phyloP scores from a whole-genome alignment of 2,113 vertebrate genomes.

The Petroica traversi region DNA sequence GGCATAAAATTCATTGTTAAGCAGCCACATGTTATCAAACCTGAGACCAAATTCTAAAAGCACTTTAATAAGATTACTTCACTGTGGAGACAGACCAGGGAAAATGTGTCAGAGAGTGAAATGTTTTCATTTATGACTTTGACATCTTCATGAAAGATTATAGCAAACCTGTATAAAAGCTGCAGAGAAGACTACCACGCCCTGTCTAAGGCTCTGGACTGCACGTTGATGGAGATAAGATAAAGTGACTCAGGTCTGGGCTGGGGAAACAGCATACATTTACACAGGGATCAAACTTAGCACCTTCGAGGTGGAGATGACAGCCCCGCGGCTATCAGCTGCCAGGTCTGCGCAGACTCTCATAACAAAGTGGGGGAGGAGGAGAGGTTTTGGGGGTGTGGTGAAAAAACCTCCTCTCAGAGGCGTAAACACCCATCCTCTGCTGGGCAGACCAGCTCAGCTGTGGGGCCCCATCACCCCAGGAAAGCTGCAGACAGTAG shows the following conservation, averaged over 20 bases:
- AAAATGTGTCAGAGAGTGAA: fast-evolving
- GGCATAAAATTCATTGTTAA: background rate
- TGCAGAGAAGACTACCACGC: background rate
- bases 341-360: too few species aligned
- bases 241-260: background rate
- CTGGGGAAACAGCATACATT: background rate
- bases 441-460: background rate
- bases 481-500: background rate
- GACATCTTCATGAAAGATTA: background rate
- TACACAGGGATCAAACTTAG: background rate
- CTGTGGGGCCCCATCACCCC: background rate
- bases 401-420: background rate
- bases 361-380: fast-evolving
- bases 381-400: background rate
- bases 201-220: background rate
- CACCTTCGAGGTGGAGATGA: background rate
- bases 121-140: background rate
- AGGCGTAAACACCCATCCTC: background rate
- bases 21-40: background rate
- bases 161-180: background rate
- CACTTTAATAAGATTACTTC: background rate
- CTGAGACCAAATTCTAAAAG: background rate
- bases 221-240: too few species aligned
- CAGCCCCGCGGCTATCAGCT: fast-evolving
- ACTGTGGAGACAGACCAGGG: background rate